These are phyloP conservation scores for Magallana gigas DNA, from an alignment of 1,140 invertebrate species.

Conservation along the genomic window DNA sequence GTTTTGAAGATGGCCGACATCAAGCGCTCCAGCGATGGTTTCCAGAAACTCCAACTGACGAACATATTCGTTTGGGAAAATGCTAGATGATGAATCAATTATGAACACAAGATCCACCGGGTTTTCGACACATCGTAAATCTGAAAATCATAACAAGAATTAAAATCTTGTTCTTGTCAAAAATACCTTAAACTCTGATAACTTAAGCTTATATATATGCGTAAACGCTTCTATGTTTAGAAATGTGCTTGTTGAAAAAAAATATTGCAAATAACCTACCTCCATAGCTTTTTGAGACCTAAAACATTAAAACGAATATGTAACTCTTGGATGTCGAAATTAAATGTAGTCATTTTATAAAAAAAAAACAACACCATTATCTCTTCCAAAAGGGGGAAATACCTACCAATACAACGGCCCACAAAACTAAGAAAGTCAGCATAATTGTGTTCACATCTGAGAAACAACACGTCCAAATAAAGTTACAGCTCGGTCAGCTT, in stretches of 20 bases:
- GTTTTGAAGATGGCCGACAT: constrained; percentile 54
- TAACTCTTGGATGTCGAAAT: background rate
- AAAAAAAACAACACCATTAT: no score
- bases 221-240: background rate
- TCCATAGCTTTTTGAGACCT: background rate
- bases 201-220: no score
- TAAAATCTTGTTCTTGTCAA: no score
- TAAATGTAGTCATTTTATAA: no score
- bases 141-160: constrained; percentile 25
- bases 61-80: constrained; percentile 66
- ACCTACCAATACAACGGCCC: background rate
- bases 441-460: background rate
- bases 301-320: background rate
- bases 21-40: constrained; percentile 61
- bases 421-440: background rate
- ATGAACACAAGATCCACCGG: constrained; percentile 70
- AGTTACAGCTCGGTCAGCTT: no score
- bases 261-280: background rate
- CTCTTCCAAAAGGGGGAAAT: background rate
- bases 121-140: constrained; percentile 47
- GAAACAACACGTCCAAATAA: background rate
- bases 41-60: constrained; percentile 66
- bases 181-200: no score
- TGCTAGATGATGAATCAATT: constrained; percentile 70
- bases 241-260: no score